Conservation (phyloP, 2,113 vertebrate species). For the Micromys minutus region DNA sequence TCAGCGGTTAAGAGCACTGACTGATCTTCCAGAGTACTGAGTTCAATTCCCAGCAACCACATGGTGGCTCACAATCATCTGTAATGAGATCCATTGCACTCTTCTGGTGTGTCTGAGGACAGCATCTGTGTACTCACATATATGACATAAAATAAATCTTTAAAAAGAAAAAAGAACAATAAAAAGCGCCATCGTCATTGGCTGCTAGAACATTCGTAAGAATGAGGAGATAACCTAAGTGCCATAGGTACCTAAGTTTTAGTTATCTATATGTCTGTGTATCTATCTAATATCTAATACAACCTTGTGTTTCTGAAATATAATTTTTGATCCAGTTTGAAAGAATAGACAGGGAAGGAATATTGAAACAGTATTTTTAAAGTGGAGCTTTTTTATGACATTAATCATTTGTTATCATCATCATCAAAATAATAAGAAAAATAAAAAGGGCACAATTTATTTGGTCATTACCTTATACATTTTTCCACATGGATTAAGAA, state of each 20-base stretch:
- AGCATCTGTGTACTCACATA: too few species aligned
- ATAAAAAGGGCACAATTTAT: rapidly evolving
- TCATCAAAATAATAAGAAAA: too few species aligned
- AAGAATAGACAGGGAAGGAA: neutral
- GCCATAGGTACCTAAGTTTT: rapidly evolving
- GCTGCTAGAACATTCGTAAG: neutral
- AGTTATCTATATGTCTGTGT: too few species aligned
- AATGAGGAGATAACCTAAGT: too few species aligned
- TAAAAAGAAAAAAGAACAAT: too few species aligned
- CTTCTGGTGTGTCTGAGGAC: too few species aligned
- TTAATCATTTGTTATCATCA: neutral
- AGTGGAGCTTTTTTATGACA: neutral
- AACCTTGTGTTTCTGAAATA: neutral
- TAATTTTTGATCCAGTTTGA: neutral
- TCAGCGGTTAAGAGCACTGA: too few species aligned
- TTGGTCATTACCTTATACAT: neutral
- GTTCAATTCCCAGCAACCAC: too few species aligned
- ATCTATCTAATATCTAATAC: neutral
- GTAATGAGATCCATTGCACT: too few species aligned
- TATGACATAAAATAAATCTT: too few species aligned
- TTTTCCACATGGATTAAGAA: neutral
- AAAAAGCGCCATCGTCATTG: neutral
- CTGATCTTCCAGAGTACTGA: too few species aligned
- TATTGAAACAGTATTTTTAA: neutral
- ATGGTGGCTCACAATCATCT: too few species aligned